Conservation (phyloP, 2,797 vertebrate genomes). For the Gila robusta region DNA sequence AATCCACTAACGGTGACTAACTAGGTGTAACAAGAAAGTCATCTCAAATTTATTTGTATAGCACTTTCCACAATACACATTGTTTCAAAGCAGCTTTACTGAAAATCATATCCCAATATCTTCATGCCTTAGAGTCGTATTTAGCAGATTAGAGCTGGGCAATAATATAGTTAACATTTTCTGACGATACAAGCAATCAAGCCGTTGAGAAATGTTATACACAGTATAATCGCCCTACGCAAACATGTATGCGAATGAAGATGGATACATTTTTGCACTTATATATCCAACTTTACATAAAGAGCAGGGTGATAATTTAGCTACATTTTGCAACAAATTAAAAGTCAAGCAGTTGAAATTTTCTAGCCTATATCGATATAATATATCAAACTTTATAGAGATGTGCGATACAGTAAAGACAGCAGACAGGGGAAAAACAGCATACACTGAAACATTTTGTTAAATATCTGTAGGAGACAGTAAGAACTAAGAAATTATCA, state of each 20-base stretch:
- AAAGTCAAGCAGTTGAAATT: neutral
- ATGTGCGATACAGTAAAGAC: neutral
- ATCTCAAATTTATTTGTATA: neutral
- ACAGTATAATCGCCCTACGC: neutral
- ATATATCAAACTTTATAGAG: neutral
- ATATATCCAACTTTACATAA: neutral
- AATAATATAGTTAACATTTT: neutral
- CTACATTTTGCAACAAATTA: neutral
- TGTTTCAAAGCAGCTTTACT: neutral
- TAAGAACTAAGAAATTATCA: neutral
- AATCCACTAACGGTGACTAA: neutral
- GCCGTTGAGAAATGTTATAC: neutral
- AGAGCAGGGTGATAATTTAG: neutral
- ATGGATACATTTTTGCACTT: neutral
- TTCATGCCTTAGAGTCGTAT: neutral
- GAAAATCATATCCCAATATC: neutral
- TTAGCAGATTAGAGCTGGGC: neutral
- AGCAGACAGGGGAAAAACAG: neutral
- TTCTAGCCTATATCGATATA: neutral
- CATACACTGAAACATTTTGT: neutral
- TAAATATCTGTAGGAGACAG: neutral
- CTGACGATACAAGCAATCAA: neutral
- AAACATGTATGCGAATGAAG: neutral
- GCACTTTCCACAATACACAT: neutral
- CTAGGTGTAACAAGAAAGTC: neutral